Conservation (phyloP, 2,888 invertebrate genomes). For the Perithous albicinctus region DNA sequence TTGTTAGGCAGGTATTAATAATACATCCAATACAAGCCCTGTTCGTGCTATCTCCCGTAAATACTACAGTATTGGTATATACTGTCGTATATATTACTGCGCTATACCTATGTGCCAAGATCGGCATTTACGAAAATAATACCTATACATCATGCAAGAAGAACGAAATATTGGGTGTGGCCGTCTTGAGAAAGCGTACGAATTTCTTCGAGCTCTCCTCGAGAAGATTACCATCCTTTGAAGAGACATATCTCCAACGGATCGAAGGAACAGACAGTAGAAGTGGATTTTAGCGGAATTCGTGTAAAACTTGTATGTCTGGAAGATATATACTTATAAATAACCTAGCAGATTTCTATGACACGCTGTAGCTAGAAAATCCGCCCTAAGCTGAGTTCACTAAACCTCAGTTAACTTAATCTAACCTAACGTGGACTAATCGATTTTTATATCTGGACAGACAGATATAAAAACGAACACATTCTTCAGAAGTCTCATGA, state of each 20-base stretch:
- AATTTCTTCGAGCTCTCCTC: conserved; percentile 14
- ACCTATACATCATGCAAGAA: conserved; percentile 13
- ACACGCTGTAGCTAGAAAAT: no score
- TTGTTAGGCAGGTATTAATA: conserved; percentile 78
- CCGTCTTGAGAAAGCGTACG: conserved; percentile 13
- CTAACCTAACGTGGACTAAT: no score
- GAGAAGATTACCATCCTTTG: conserved; percentile 36
- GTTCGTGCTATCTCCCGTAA: conserved; percentile 38
- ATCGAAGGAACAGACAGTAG: not conserved
- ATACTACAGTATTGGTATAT: conserved; percentile 63
- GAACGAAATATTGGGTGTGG: conserved; percentile 9
- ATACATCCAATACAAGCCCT: conserved; percentile 72
- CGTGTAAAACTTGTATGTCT: not conserved
- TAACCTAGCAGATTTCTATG: no score
- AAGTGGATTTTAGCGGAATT: not conserved
- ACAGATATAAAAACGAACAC: no score
- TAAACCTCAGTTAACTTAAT: no score
- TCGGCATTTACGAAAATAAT: conserved; percentile 52
- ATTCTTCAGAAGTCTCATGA: not conserved
- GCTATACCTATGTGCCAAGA: not conserved
- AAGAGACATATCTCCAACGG: not conserved
- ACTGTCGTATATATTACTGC: not conserved
- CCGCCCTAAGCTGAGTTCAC: no score
- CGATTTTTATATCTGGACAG: no score
- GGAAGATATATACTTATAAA: no score